These are phyloP conservation scores for Hyalella azteca DNA, from an alignment of 2,888 invertebrate species.

Conservation along the genomic window DNA sequence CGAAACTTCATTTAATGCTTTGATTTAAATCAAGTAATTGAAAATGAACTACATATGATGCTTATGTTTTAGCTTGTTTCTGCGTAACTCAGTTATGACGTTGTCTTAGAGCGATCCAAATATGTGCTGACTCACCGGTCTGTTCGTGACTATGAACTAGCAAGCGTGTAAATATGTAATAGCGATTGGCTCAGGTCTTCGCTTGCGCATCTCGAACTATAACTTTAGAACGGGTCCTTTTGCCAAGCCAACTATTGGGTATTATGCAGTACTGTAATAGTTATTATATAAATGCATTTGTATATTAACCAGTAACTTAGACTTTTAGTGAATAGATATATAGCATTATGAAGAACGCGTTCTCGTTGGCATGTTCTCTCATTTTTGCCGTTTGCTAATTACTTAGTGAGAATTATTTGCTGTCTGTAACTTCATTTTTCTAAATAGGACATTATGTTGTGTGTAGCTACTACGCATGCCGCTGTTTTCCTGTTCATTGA, in stretches of 20 bases:
- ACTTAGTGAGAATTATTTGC: slow-evolving; percentile 12
- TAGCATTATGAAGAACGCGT: slow-evolving; percentile 21
- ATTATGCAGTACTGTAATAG: slow-evolving; percentile 35
- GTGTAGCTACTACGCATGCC: neutral
- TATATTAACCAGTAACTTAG: slow-evolving; percentile 30
- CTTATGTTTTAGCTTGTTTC: too few species aligned
- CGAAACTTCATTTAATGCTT: too few species aligned
- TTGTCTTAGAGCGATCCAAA: too few species aligned
- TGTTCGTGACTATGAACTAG: too few species aligned
- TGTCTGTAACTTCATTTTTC: neutral
- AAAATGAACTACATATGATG: too few species aligned
- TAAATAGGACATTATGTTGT: neutral
- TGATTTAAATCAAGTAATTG: too few species aligned
- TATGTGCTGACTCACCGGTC: too few species aligned
- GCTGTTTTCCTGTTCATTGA: neutral
- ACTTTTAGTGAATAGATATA: slow-evolving; percentile 19
- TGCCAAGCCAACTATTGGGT: slow-evolving; percentile 36
- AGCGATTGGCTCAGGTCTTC: too few species aligned
- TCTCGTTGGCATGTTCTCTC: slow-evolving; percentile 22
- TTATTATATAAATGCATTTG: slow-evolving; percentile 36
- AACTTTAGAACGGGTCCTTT: slow-evolving; percentile 29
- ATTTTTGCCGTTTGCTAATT: slow-evolving; percentile 4
- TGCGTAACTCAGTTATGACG: too few species aligned
- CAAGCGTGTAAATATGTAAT: too few species aligned
- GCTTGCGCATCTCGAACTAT: slow-evolving; percentile 3